Conservation (phyloP, 2,888 invertebrate species). For the Trissoscelio sp. region DNA sequence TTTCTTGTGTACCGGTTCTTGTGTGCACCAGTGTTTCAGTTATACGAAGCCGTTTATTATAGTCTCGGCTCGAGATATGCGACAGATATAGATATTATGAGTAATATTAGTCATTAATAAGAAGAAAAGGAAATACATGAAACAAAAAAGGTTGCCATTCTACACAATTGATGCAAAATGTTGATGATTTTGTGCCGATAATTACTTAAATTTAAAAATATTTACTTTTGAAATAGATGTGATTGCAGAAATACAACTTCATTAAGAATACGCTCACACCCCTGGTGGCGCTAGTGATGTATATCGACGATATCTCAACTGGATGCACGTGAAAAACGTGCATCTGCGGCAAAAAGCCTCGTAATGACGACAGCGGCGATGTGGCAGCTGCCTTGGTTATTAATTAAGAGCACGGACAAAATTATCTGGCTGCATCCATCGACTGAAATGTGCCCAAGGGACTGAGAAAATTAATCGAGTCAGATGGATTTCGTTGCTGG, state of each 20-base stretch:
- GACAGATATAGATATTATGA: constrained; percentile 52
- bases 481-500: constrained; percentile 57
- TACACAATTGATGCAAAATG: too few relatives aligned
- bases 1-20: constrained; percentile 66
- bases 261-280: constrained; percentile 75
- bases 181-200: too few relatives aligned
- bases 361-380: constrained; percentile 80
- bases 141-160: neutral
- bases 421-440: constrained; percentile 44
- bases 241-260: constrained; percentile 72
- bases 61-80: constrained; percentile 39
- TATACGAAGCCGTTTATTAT: constrained; percentile 56
- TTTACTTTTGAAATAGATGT: neutral
- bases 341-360: constrained; percentile 74
- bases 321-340: constrained; percentile 63
- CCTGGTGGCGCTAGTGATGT: constrained; percentile 80
- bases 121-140: neutral
- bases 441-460: constrained; percentile 51
- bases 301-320: constrained; percentile 79
- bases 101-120: constrained; percentile 28
- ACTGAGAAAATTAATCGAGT: constrained; percentile 59
- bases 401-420: constrained; percentile 78
- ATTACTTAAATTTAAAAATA: neutral
- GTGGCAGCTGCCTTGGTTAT: constrained; percentile 81
- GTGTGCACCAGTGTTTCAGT: constrained; percentile 44